These are phyloP conservation scores for Hipparchia sbordonii DNA, from an alignment of 2,888 invertebrate species.

Conservation along the genomic window DNA sequence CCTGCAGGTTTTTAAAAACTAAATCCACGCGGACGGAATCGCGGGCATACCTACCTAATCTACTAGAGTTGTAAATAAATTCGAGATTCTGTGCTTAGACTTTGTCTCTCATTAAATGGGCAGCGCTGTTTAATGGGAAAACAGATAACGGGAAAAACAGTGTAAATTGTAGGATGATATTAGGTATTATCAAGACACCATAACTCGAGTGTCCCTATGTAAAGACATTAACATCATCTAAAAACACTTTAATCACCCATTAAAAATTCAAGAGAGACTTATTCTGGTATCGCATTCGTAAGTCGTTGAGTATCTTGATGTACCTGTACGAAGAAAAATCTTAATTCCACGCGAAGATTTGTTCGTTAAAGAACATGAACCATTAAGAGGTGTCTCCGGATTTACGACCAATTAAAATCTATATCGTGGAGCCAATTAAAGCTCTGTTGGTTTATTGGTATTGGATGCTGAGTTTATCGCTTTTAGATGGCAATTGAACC, in stretches of 20 bases:
- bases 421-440: slow-evolving; percentile 76
- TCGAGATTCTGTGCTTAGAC: neutral
- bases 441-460: slow-evolving; percentile 67
- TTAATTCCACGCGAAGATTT: slow-evolving; percentile 56
- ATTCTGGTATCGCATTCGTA: slow-evolving; percentile 36
- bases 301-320: slow-evolving; percentile 38
- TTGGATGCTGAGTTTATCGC: slow-evolving; percentile 62
- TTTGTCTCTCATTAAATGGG: neutral
- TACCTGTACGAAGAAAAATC: slow-evolving; percentile 48
- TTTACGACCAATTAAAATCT: slow-evolving; percentile 79
- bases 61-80: neutral
- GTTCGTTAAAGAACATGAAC: slow-evolving; percentile 52
- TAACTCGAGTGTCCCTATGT: slow-evolving; percentile 27
- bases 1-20: too few relatives aligned
- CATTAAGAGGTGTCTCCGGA: slow-evolving; percentile 63
- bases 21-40: too few relatives aligned
- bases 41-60: too few relatives aligned
- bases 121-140: neutral
- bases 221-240: slow-evolving; percentile 35
- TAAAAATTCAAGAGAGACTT: slow-evolving; percentile 40
- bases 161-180: slow-evolving; percentile 22
- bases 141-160: slow-evolving; percentile 11
- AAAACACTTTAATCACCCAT: slow-evolving; percentile 39
- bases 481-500: slow-evolving; percentile 48
- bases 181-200: slow-evolving; percentile 26